These are phyloP conservation scores for Felis catus DNA, from an alignment of 2,113 vertebrate genomes.

Conservation along the genomic window F.catus_Fca126_mat1.0 CM031420.1:26261001-26261500, in stretches of 20 bases:
- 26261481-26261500: not conserved
- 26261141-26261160: not conserved
- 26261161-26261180: not conserved
- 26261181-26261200: not conserved
- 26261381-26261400: not conserved
- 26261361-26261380: not conserved
- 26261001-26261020: not conserved
- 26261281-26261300: not conserved
- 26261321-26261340: too few relatives aligned
- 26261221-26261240: not conserved
- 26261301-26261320: not conserved
- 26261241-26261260: not conserved
- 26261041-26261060: not conserved
- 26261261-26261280: not conserved
- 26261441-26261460: not conserved
- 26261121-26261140: not conserved
- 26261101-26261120: not conserved
- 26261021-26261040: not conserved
- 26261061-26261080: not conserved
- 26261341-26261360: too few relatives aligned
- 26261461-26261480: not conserved
- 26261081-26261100: not conserved
- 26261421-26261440: not conserved
- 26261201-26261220: not conserved
- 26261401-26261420: not conserved